phyloP scores from a whole-genome alignment of 2,888 invertebrate species.

The Syrista parreyssii region DNA sequence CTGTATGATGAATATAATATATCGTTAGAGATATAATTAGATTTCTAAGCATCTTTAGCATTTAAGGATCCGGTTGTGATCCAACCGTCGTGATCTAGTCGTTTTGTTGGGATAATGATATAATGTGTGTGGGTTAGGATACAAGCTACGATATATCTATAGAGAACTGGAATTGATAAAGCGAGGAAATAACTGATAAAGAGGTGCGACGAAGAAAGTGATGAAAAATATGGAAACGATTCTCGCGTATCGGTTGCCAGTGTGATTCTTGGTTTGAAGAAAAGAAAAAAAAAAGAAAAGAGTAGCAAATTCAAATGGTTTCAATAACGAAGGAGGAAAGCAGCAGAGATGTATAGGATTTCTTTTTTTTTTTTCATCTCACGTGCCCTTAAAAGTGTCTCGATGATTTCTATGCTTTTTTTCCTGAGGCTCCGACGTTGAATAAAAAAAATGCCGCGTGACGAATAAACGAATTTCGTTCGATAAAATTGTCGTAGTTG shows the following conservation, averaged over 20 bases:
- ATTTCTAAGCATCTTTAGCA: slow-evolving; percentile 47
- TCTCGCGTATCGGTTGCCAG: background rate
- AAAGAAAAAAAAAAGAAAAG: background rate
- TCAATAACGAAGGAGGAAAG: background rate
- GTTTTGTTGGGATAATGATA: slow-evolving; percentile 53
- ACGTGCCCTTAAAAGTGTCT: background rate
- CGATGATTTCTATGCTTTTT: background rate
- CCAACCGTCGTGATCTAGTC: slow-evolving; percentile 63
- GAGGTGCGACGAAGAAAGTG: slow-evolving; percentile 2
- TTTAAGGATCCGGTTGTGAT: slow-evolving; percentile 57
- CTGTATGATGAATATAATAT: slow-evolving; percentile 43
- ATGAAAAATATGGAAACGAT: background rate
- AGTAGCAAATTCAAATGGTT: background rate
- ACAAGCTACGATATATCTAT: background rate
- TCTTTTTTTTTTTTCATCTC: slow-evolving; percentile 3
- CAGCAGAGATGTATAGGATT: slow-evolving; percentile 19
- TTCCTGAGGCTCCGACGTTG: background rate
- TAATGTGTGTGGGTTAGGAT: background rate
- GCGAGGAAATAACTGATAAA: background rate
- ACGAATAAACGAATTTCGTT: background rate
- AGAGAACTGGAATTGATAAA: background rate
- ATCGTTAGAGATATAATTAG: slow-evolving; percentile 40
- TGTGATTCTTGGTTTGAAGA: background rate
- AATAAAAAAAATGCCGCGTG: background rate
- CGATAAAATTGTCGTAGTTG: background rate